phyloP scores from a whole-genome alignment of 2,888 invertebrate genomes.

The Agriopis aurantiaria region DNA sequence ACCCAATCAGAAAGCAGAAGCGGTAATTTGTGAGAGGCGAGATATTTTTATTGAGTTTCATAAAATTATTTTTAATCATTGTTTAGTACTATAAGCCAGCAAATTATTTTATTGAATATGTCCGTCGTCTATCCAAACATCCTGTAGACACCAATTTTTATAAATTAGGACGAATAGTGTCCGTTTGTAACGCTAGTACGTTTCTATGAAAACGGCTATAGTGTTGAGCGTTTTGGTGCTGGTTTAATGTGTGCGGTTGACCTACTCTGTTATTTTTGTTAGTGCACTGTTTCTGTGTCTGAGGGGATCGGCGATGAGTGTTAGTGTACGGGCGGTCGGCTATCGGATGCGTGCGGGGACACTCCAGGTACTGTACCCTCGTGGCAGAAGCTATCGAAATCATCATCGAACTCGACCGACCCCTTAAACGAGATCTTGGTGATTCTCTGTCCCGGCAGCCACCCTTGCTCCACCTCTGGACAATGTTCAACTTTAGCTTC shows the following conservation, averaged over 20 bases:
- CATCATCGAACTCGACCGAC: slow-evolving; percentile 82
- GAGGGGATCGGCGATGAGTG: slow-evolving; percentile 51
- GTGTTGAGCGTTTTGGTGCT: background rate
- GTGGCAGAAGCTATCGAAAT: slow-evolving; percentile 82
- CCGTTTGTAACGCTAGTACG: background rate
- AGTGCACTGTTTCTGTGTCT: slow-evolving; percentile 61
- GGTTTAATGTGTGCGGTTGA: slow-evolving; percentile 45
- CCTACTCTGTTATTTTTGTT: slow-evolving; percentile 52
- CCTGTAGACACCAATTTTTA: background rate
- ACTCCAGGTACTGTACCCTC: slow-evolving; percentile 82
- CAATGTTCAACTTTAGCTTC: slow-evolving; percentile 74
- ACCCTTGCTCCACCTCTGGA: slow-evolving; percentile 82
- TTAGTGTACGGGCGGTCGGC: slow-evolving; percentile 68
- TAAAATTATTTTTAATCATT: too few species aligned
- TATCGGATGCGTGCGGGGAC: slow-evolving; percentile 71
- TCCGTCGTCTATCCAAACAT: too few species aligned
- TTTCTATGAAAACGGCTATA: slow-evolving; percentile 10
- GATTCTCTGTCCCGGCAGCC: slow-evolving; percentile 85
- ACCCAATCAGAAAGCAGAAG: too few species aligned
- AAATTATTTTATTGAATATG: too few species aligned
- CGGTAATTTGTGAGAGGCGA: too few species aligned
- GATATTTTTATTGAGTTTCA: too few species aligned
- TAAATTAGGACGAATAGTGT: background rate
- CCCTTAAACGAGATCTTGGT: slow-evolving; percentile 84
- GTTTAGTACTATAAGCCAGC: too few species aligned